phyloP scores from a whole-genome alignment of 2,797 vertebrate genomes.

The Molothrus aeneus region DNA sequence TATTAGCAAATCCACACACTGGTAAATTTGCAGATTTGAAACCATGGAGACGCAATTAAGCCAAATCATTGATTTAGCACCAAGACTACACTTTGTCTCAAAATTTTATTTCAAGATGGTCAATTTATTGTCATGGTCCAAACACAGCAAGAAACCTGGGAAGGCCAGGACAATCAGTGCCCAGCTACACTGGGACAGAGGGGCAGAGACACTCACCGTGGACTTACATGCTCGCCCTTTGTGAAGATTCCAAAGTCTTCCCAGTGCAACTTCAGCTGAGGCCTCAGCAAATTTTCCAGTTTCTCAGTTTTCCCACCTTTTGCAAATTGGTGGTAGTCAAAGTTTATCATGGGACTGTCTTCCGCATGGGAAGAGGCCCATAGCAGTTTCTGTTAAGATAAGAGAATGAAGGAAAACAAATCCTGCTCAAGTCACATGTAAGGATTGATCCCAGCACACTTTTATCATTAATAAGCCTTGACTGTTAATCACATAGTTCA shows the following conservation, averaged over 20 bases:
- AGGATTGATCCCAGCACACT: not conserved
- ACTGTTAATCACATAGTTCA: not conserved
- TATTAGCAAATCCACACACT: not conserved
- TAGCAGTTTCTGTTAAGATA: constrained; percentile 76
- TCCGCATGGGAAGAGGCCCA: constrained; percentile 80
- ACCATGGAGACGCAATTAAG: not conserved
- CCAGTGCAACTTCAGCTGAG: constrained; percentile 79
- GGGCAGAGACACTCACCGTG: constrained; percentile 72
- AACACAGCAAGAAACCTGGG: not conserved
- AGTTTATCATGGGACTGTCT: constrained; percentile 84
- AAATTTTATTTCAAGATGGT: not conserved
- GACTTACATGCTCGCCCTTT: constrained; percentile 70
- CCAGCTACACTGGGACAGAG: not conserved
- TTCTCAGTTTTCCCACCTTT: constrained; percentile 82
- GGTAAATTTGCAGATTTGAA: not conserved
- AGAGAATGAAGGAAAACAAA: not conserved
- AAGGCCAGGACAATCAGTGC: not conserved
- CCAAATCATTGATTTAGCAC: not conserved
- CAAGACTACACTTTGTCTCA: not conserved
- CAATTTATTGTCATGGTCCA: not conserved
- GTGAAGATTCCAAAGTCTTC: constrained; percentile 79
- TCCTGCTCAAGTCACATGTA: not conserved
- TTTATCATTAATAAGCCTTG: not conserved
- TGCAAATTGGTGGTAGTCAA: constrained; percentile 81
- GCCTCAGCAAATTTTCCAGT: constrained; percentile 76